These are phyloP conservation scores for Ophioderma brevispina DNA, from an alignment of 35 echinoderm and acorn worm genomes.

Conservation along the genomic window DNA sequence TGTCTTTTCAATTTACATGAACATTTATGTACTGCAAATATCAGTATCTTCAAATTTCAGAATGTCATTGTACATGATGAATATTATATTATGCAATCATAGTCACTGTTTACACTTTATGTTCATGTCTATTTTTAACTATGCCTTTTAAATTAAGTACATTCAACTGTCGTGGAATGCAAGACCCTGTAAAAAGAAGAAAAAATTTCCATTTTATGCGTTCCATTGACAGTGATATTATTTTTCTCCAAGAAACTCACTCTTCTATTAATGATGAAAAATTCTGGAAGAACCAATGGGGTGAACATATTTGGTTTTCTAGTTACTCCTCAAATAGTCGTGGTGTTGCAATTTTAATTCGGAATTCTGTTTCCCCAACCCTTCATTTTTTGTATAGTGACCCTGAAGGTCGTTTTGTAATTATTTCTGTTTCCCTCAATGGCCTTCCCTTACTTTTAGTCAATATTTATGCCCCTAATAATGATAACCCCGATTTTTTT, in stretches of 20 bases:
- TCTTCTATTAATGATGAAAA: background rate
- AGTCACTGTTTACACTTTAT: no score
- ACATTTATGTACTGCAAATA: no score
- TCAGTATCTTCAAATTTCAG: no score
- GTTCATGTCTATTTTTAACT: no score
- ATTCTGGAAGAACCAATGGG: constrained; percentile 31
- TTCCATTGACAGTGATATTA: constrained; percentile 25
- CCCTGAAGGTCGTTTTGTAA: constrained; percentile 15
- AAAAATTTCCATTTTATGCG: background rate
- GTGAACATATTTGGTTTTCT: constrained; percentile 25
- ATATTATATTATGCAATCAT: no score
- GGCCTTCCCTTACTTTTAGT: constrained; percentile 11
- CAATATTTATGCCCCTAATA: constrained; percentile 22
- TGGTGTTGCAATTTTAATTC: constrained; percentile 26
- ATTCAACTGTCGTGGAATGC: constrained; percentile 28
- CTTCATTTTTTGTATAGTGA: constrained; percentile 1
- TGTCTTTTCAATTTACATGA: no score
- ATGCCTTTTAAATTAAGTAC: constrained; percentile 10
- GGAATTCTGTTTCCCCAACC: background rate
- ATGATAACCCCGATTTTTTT: background rate
- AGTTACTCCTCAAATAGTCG: background rate
- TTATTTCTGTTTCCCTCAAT: background rate
- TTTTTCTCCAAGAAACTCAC: constrained; percentile 32
- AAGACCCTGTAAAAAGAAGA: constrained; percentile 11
- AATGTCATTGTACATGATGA: no score